A percentile compares a stretch with the other conserved stretches of the same genome.
Conservation (phyloP, 2,113 vertebrate species). For the Phaetusa simplex region DNA sequence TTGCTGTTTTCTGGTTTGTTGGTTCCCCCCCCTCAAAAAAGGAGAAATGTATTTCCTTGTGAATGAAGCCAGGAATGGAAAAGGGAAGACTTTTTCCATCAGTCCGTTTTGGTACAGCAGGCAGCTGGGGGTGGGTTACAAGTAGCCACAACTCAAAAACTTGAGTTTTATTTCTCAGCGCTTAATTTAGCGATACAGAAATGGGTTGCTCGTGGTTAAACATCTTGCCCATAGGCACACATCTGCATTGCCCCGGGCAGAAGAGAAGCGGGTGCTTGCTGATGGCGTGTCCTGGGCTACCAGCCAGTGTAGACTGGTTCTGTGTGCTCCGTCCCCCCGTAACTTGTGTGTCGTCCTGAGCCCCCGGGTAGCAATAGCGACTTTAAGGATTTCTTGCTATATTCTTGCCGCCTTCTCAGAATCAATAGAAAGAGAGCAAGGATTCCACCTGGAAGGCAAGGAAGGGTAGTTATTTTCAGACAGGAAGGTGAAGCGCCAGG, state of each 20-base stretch:
- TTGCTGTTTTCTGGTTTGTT: not conserved
- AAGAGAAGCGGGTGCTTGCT: not conserved
- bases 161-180: not conserved
- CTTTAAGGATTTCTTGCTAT: conserved; percentile 62
- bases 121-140: not conserved
- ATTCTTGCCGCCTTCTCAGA: conserved; percentile 67
- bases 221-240: not conserved
- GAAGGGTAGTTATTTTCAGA: not conserved
- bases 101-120: not conserved
- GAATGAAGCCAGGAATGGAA: not conserved
- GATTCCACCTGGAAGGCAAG: conserved; percentile 71
- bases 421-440: conserved; percentile 75
- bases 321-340: conserved; percentile 77
- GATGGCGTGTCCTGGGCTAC: conserved; percentile 28
- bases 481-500: not conserved
- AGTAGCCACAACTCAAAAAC: not conserved
- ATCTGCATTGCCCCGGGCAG: not conserved
- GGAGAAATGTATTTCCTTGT: not conserved
- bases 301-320: conserved; percentile 88
- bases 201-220: not conserved
- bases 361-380: conserved; percentile 75
- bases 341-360: conserved; percentile 57
- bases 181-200: not conserved
- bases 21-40: not conserved
- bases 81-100: not conserved